A percentile compares a stretch with the other conserved stretches of the same genome.
Conservation (phyloP, 2,888 invertebrate species). For the Drosophila nr. perissopoda region DNA sequence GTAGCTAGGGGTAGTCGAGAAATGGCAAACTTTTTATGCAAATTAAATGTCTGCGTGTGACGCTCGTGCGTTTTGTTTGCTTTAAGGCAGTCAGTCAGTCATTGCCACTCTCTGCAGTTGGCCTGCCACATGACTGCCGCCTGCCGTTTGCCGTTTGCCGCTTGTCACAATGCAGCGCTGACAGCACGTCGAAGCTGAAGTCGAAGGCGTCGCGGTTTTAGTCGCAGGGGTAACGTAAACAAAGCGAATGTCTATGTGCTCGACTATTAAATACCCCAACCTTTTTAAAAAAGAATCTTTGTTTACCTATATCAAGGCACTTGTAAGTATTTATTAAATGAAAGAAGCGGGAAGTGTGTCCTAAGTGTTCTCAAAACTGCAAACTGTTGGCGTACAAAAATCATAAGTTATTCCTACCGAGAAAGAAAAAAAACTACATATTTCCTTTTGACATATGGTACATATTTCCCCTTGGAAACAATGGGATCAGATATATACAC, state of each 20-base stretch:
- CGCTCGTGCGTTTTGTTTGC: slow-evolving; percentile 81
- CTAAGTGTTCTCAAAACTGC: too few relatives aligned
- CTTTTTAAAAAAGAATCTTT: background rate
- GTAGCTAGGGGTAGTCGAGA: slow-evolving; percentile 41
- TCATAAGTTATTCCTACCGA: too few relatives aligned
- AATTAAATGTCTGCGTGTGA: slow-evolving; percentile 78
- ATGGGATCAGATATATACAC: slow-evolving; percentile 10
- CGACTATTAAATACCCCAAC: slow-evolving; percentile 18
- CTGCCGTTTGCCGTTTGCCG: slow-evolving; percentile 8
- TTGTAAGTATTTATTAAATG: background rate
- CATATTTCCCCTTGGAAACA: background rate
- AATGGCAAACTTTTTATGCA: slow-evolving; percentile 75
- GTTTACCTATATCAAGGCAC: background rate
- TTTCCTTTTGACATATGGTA: background rate
- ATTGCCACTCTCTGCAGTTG: slow-evolving; percentile 37
- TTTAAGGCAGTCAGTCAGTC: slow-evolving; percentile 62
- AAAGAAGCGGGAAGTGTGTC: background rate
- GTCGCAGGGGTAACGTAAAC: slow-evolving; percentile 17
- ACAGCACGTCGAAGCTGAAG: slow-evolving; percentile 28
- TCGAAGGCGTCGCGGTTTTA: slow-evolving; percentile 34
- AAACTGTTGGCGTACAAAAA: background rate
- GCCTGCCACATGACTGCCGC: slow-evolving; percentile 19
- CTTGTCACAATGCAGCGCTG: slow-evolving; percentile 9
- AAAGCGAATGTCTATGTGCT: background rate
- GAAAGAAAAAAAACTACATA: background rate